Percentiles rank a stretch among this genome's conserved stretches.
These are phyloP conservation scores for Coleophora deauratella DNA, from an alignment of 2,888 invertebrate genomes.

Conservation along the genomic window DNA sequence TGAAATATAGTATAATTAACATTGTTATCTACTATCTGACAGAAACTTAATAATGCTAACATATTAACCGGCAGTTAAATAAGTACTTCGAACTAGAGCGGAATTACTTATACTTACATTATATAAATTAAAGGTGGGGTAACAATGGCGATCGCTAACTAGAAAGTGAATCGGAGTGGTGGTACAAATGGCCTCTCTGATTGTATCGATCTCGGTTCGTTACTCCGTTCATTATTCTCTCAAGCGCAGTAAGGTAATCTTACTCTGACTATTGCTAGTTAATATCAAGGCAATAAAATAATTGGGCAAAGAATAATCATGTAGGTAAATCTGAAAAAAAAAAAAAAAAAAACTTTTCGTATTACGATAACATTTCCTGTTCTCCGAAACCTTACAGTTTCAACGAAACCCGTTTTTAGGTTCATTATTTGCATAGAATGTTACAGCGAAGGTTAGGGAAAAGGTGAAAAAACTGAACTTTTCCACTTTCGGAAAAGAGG, in stretches of 20 bases:
- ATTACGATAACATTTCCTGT: neutral
- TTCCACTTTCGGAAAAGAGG: constrained; percentile 31
- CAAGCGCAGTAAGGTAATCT: constrained; percentile 51
- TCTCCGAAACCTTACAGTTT: too few species aligned
- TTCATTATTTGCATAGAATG: constrained; percentile 8
- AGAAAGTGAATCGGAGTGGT: constrained; percentile 59
- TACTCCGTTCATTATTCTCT: constrained; percentile 56
- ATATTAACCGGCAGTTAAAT: constrained; percentile 6
- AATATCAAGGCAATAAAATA: neutral
- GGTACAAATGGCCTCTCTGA: constrained; percentile 55
- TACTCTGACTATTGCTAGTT: constrained; percentile 15
- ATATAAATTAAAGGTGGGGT: constrained; percentile 51
- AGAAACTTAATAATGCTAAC: neutral
- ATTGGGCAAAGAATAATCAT: neutral
- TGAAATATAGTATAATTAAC: neutral
- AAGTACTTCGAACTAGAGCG: constrained; percentile 25
- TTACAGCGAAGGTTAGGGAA: constrained; percentile 10
- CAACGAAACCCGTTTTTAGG: too few species aligned
- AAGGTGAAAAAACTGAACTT: constrained; percentile 19
- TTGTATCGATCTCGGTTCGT: constrained; percentile 57
- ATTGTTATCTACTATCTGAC: neutral
- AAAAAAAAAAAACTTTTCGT: neutral
- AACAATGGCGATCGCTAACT: constrained; percentile 59
- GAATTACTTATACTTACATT: constrained; percentile 53
- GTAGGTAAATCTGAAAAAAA: neutral